Percentiles rank a stretch among this genome's conserved stretches.
phyloP scores from a whole-genome alignment of 2,888 invertebrate genomes.

The Maniola hyperantus region DNA sequence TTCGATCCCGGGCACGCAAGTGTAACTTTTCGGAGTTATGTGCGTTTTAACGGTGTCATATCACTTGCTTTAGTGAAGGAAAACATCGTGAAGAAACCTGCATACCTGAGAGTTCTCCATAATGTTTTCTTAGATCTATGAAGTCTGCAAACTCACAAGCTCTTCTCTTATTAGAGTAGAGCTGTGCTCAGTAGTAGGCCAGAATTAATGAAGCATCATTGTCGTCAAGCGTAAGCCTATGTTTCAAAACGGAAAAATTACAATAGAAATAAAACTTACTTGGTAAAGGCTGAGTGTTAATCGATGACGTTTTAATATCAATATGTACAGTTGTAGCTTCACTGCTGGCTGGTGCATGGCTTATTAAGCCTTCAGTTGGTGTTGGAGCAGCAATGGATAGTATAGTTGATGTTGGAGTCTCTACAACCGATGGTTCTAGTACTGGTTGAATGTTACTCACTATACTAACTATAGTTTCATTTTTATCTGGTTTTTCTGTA shows the following conservation, averaged over 20 bases:
- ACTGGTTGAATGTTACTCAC: conserved; percentile 49
- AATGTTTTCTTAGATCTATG: too few species aligned
- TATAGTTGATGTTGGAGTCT: conserved; percentile 39
- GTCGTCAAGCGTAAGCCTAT: too few species aligned
- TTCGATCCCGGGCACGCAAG: too few species aligned
- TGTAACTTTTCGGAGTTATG: too few species aligned
- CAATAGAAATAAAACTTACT: conserved; percentile 53
- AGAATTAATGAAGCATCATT: too few species aligned
- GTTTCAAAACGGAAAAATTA: not conserved
- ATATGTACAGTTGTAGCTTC: conserved; percentile 43
- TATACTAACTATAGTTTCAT: conserved; percentile 48
- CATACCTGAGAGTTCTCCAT: too few species aligned
- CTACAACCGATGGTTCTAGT: conserved; percentile 62
- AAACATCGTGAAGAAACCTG: too few species aligned
- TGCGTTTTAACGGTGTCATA: too few species aligned
- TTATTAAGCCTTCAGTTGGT: conserved; percentile 64
- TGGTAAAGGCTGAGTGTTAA: conserved; percentile 63
- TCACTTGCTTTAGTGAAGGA: too few species aligned
- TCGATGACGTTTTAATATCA: conserved; percentile 60
- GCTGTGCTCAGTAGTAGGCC: too few species aligned
- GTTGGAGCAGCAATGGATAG: conserved; percentile 54
- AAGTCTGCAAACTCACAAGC: too few species aligned
- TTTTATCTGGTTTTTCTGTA: conserved; percentile 51
- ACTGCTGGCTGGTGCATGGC: conserved; percentile 49
- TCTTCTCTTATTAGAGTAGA: too few species aligned